Conservation (phyloP, 2,888 invertebrate species). For the Craniophora ligustri region DNA sequence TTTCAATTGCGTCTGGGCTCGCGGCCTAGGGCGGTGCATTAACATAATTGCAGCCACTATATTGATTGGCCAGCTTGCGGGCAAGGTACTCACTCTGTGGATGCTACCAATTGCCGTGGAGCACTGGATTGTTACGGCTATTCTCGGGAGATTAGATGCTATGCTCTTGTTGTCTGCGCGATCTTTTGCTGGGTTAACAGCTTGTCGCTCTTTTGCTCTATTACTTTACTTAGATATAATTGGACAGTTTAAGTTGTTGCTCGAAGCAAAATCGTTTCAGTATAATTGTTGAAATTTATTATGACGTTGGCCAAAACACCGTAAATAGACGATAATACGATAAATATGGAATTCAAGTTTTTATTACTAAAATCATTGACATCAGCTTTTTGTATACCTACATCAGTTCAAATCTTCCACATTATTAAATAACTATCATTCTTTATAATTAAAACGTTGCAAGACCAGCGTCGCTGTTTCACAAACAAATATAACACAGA, state of each 20-base stretch:
- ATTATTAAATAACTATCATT: not conserved
- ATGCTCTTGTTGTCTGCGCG: slow-evolving; percentile 25
- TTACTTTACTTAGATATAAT: not conserved
- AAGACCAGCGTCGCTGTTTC: slow-evolving; percentile 15
- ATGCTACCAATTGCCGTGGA: slow-evolving; percentile 53
- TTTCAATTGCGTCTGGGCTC: slow-evolving; percentile 77
- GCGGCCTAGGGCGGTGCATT: slow-evolving; percentile 80
- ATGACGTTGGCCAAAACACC: not conserved
- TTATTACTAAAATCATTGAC: too few relatives aligned
- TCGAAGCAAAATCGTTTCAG: not conserved
- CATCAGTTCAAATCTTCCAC: too few relatives aligned
- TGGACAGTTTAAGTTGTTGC: not conserved
- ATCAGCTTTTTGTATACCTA: not conserved
- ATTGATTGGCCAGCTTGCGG: slow-evolving; percentile 82
- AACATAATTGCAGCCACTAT: slow-evolving; percentile 85
- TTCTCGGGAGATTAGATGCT: slow-evolving; percentile 43
- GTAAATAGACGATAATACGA: too few relatives aligned
- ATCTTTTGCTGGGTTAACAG: slow-evolving; percentile 25
- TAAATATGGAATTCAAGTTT: too few relatives aligned
- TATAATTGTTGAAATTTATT: not conserved
- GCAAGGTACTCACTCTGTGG: slow-evolving; percentile 60
- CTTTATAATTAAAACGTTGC: slow-evolving; percentile 12
- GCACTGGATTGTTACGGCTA: slow-evolving; percentile 38
- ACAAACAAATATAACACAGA: slow-evolving; percentile 18
- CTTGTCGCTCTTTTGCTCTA: not conserved